A percentile compares a stretch with the other conserved stretches of the same genome.
These are phyloP conservation scores for Spheniscus humboldti DNA, from an alignment of 2,797 vertebrate genomes.

Conservation along the genomic window DNA sequence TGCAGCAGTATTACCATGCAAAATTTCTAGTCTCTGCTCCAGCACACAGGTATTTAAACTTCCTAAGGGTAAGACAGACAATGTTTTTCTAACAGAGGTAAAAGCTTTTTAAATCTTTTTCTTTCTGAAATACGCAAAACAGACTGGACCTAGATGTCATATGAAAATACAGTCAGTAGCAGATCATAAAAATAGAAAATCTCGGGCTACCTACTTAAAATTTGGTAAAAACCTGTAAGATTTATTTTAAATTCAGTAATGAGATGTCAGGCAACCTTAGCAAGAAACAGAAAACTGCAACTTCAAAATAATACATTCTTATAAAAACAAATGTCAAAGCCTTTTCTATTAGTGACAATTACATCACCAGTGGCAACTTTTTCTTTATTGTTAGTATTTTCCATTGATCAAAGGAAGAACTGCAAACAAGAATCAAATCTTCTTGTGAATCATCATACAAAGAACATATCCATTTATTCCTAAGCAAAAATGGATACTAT, in stretches of 20 bases:
- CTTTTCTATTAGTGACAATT: not conserved
- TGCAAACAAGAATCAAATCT: slow-evolving; percentile 17
- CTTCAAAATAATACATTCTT: not conserved
- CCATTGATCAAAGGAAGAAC: not conserved
- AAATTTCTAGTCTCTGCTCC: not conserved
- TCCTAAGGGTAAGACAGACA: not conserved
- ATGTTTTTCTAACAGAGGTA: not conserved
- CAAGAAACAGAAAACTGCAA: not conserved
- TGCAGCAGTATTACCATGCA: not conserved
- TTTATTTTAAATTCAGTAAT: not conserved
- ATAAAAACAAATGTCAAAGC: not conserved
- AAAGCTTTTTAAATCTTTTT: not conserved
- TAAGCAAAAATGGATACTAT: not conserved
- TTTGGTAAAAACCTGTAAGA: not conserved
- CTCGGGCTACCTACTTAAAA: not conserved
- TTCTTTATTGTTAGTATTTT: slow-evolving; percentile 48
- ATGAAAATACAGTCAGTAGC: not conserved
- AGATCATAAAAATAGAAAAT: not conserved
- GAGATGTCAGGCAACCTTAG: not conserved
- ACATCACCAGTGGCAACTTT: slow-evolving; percentile 49
- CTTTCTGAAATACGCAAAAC: not conserved
- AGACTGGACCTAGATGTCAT: not conserved
- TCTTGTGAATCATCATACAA: not conserved
- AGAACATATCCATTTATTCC: not conserved
- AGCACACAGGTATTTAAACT: not conserved